Evolutionary conservation across 1,140 invertebrate genomes (phyloP), one percentile per base, ranked within the genome.

Genomic region (Lanistes nyassanus): DNA sequence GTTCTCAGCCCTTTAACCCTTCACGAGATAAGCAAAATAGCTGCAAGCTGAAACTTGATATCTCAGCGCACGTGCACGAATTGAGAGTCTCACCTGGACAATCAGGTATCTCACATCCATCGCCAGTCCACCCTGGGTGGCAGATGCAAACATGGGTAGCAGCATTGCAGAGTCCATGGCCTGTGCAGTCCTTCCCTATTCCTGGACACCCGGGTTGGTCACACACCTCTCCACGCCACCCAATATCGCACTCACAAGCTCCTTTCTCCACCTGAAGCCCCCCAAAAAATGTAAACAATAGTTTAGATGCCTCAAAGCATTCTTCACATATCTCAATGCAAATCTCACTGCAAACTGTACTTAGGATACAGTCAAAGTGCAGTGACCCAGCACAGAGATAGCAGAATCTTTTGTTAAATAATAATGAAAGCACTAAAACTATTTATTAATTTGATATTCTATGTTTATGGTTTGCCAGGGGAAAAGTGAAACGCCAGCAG

Each of bases 151-250:
- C 64, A 55, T 84, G 83, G 5, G 73, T 78, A 29, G 77, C 82
- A 3, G 80, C 74, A 72, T 85, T 85, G 79, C 84, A 85, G 29
- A 75, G 58, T 65, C 84, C 84, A 75, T 85, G 80, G 36, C 82
- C 83, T 19, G 68, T 77, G 65, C 84, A 85, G 78, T 82, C 81
- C 51, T 77, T 67, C 13, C 72, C 70, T 13, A 75, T 64, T 23
- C 84, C 84, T 34, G 84, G 84, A 72, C 84, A 85, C n/a, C 83
- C 82, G 55, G 83, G 81, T 34, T 77, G 78, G 69, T 84, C 81
- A 76, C 84, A 85, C 5, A 84, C 68, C n/a, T 37, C 29, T 16
- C 84, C 84, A 36, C 84, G 67, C 83, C 83, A 85, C 51, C 79
- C 81, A 23, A 81, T 76, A 29, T 83, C 76, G 78, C 84, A 85